These are phyloP conservation scores for Actenoides lindsayi DNA, from an alignment of 2,113 vertebrate genomes.

Conservation along the genomic window DNA sequence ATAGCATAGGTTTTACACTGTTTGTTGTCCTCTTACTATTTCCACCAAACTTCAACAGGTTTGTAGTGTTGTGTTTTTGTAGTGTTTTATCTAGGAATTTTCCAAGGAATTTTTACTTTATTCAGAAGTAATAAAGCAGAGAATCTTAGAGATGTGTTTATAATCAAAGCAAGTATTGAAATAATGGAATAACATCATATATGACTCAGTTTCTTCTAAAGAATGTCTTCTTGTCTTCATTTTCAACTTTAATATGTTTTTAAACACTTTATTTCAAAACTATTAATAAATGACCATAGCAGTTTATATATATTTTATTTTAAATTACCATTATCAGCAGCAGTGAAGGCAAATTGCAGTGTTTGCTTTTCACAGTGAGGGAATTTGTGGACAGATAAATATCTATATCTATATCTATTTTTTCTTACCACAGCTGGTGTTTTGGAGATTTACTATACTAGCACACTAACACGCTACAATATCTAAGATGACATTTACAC, in stretches of 20 bases:
- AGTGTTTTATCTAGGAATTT: background rate
- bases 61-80: background rate
- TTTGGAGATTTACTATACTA: conserved; percentile 63
- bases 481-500: conserved; percentile 59
- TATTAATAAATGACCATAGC: background rate
- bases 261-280: background rate
- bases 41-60: background rate
- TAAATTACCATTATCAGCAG: background rate
- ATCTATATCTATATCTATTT: background rate
- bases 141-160: background rate
- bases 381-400: background rate
- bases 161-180: background rate
- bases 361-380: background rate
- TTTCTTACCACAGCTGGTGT: conserved; percentile 55
- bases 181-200: background rate
- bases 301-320: background rate
- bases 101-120: background rate
- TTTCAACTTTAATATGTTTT: background rate
- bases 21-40: background rate
- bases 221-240: background rate
- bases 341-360: background rate
- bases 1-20: background rate
- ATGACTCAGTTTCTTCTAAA: background rate
- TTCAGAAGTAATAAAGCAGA: background rate
- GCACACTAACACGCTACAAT: conserved; percentile 31